Base-by-base conservation (phyloP, 2,113 vertebrate genomes). In the Coptodon bakossiorum region DNA sequence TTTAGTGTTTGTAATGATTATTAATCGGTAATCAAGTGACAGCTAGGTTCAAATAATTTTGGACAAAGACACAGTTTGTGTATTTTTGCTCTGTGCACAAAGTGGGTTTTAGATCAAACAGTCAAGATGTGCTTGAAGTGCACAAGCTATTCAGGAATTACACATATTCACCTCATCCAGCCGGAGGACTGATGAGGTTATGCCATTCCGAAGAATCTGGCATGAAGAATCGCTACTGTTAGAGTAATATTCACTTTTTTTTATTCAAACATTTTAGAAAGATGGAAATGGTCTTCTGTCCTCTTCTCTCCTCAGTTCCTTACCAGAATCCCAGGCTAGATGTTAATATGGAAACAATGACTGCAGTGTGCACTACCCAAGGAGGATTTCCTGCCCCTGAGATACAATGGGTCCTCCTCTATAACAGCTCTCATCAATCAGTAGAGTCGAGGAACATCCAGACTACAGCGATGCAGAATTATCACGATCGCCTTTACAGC, bases 241-340 rank as follows among this genome's bases (percentile, higher is more conserved):
- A 22, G 34, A 22, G 19, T 66, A 66, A 38, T 38, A 66, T 66
- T 66, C 34, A 13, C 34, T 5, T 38, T 66, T 10, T 36, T 66
- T 66, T n/a, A 2, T 66, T 11, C n/a, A 7, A 66, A 38, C 0
- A 0, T 2, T 66, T 66, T 38, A 3, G 6, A 38, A 68, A 40
- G 12, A 14, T 40, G 19, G 12, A 52, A 19, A 9, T 57, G n/a
- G 10, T 9, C 7, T 54, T 52, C 6, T 53, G 12, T 38, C 1
- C 1, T 7, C 27, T n/a, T 56, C 78, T 80, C 54, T 63, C 24
- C 52, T 43, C 57, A 88, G 86, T 80, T 13, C 73, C 56, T 68
- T 84, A 80, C 38, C 4, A 36, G 10, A 5, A 3, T 2, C n/a
- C 36, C 27, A 36, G 7, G 4, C 13, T 88, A 22, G 19, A 9